A percentile compares a stretch with the other conserved stretches of the same genome.
These are phyloP conservation scores for Chondrosia reniformis DNA, from an alignment of 37 sponge, comb jelly and placozoan genomes.

Conservation along the genomic window DNA sequence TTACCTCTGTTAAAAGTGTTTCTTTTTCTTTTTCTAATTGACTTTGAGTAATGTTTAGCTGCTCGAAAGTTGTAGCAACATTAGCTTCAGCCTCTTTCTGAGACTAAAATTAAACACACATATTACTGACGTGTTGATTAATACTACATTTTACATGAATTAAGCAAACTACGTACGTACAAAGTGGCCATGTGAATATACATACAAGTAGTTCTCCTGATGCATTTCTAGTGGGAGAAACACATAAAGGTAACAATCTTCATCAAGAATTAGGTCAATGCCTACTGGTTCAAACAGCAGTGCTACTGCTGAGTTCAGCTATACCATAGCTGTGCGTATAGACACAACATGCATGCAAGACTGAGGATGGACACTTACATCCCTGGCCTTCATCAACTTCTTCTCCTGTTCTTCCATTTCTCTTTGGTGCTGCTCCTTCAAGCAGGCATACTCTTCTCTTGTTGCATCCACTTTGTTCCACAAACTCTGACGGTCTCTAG, in stretches of 20 bases:
- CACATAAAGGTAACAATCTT: no score
- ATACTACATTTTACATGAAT: no score
- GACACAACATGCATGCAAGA: not conserved
- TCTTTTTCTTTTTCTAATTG: constrained; percentile 15
- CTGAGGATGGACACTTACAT: constrained; percentile 3
- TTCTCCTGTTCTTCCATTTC: constrained; percentile 37
- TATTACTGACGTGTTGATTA: no score
- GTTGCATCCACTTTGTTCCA: constrained; percentile 18
- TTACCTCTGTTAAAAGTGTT: constrained; percentile 1
- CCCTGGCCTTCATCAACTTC: constrained; percentile 7
- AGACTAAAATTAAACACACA: no score
- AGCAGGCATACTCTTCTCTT: constrained; percentile 71
- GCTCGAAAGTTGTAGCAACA: constrained; percentile 32
- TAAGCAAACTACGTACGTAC: no score
- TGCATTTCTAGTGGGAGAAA: no score
- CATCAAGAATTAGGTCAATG: no score
- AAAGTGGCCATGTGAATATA: no score
- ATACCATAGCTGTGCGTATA: not conserved
- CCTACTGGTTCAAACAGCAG: no score
- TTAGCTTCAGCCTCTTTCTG: constrained; percentile 42
- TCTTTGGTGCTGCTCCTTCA: constrained; percentile 52
- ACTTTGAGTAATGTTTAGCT: constrained; percentile 21
- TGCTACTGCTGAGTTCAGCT: no score
- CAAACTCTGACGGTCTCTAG: not conserved
- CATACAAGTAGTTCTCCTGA: no score